Percentiles rank a stretch among this genome's conserved stretches.
Conservation (phyloP, 2,113 vertebrate species). For the Saguinus midas region DNA sequence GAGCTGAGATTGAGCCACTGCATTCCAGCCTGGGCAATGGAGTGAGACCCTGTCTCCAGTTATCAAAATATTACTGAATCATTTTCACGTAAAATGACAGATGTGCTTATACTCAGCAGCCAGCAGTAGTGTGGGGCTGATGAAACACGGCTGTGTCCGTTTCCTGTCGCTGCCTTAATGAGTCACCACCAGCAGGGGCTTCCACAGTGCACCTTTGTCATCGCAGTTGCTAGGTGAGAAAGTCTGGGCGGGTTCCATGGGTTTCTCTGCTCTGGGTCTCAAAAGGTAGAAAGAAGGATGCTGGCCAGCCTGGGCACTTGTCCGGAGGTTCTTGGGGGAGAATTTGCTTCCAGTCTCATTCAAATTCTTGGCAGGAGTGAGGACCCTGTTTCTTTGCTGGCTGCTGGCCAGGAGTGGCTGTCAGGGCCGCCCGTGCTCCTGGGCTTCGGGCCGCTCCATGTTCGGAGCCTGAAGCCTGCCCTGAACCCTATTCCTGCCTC, state of each 20-base stretch:
- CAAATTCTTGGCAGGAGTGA: not conserved
- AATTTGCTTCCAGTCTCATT: not conserved
- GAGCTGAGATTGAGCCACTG: no score
- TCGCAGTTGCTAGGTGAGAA: not conserved
- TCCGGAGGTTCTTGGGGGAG: not conserved
- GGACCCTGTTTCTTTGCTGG: not conserved
- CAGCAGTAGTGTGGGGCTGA: no score
- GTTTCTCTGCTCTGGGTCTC: not conserved
- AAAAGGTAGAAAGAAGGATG: not conserved
- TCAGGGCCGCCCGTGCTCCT: not conserved
- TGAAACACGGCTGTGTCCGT: not conserved
- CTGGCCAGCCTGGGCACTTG: rapidly evolving
- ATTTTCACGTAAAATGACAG: not conserved
- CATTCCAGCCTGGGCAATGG: no score
- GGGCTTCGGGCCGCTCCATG: not conserved
- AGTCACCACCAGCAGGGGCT: not conserved
- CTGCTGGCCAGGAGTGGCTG: not conserved
- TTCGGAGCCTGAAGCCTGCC: not conserved
- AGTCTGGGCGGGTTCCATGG: no score
- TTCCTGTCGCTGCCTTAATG: not conserved
- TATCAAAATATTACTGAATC: not conserved
- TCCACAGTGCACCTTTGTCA: not conserved
- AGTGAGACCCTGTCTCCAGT: not conserved
- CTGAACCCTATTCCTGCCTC: not conserved
- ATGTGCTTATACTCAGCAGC: not conserved